Evolutionary conservation across 2,797 vertebrate species (phyloP).

Genomic region (Threskiornis aethiopicus): DNA sequence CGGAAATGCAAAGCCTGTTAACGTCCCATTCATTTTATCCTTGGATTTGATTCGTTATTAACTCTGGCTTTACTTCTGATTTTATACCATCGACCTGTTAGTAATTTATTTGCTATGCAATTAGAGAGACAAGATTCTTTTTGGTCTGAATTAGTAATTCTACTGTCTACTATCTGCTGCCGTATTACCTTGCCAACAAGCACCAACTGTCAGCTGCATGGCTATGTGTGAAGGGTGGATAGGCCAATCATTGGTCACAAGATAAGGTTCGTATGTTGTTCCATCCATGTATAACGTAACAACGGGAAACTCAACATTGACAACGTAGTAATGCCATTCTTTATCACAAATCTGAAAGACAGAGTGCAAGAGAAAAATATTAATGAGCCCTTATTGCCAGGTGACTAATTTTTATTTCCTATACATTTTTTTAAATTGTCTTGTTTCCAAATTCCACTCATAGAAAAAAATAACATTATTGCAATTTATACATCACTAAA

Average conservation of each 20-base stretch:
- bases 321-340: constrained; percentile 98
- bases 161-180: neutral
- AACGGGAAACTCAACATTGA: constrained; percentile 93
- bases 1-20: neutral
- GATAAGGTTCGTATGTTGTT: constrained; percentile 92
- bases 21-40: neutral
- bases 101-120: neutral
- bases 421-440: rapidly evolving
- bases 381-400: neutral
- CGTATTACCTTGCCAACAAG: constrained; percentile 95
- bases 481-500: neutral
- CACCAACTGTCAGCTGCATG: constrained; percentile 94
- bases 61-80: neutral
- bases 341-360: constrained; percentile 93
- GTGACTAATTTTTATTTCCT: neutral
- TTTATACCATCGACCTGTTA: neutral
- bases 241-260: constrained; percentile 98
- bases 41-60: neutral
- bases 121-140: rapidly evolving
- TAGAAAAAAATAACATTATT: neutral
- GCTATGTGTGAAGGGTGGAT: constrained; percentile 96
- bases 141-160: neutral
- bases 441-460: neutral
- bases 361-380: neutral
- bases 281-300: constrained; percentile 95